Evolutionary conservation across 2,113 vertebrate genomes (phyloP).

Genomic region (Paramormyrops kingsleyae): DNA sequence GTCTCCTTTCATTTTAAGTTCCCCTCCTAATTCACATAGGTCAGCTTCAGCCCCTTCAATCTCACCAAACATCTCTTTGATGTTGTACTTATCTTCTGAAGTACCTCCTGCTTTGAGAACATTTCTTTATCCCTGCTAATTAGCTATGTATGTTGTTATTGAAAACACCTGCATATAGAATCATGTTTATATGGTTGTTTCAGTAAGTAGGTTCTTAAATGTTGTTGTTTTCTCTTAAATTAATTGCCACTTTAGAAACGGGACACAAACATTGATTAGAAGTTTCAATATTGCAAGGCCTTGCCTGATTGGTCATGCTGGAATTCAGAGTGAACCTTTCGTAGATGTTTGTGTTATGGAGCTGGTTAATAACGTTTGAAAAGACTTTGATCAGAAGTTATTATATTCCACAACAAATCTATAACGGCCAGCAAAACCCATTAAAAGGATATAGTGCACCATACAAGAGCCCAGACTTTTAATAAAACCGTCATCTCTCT

Average conservation of each 20-base stretch:
- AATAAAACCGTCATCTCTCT: background rate
- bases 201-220: background rate
- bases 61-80: conserved; percentile 20
- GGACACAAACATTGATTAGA: background rate
- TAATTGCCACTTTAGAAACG: background rate
- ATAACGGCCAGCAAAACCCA: background rate
- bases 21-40: conserved; percentile 25
- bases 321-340: background rate
- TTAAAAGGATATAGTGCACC: background rate
- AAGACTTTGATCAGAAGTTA: background rate
- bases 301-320: background rate
- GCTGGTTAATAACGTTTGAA: background rate
- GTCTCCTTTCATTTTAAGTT: conserved; percentile 14
- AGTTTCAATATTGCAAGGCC: background rate
- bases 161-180: background rate
- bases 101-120: conserved; percentile 2
- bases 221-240: background rate
- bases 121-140: background rate
- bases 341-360: background rate
- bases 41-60: conserved; percentile 27
- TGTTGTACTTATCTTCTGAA: conserved; percentile 22
- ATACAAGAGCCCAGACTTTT: background rate
- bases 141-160: background rate
- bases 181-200: background rate
- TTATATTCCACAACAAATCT: background rate